Evolutionary conservation across 2,888 invertebrate species (phyloP).

Genomic region (Andrena marginata): DNA sequence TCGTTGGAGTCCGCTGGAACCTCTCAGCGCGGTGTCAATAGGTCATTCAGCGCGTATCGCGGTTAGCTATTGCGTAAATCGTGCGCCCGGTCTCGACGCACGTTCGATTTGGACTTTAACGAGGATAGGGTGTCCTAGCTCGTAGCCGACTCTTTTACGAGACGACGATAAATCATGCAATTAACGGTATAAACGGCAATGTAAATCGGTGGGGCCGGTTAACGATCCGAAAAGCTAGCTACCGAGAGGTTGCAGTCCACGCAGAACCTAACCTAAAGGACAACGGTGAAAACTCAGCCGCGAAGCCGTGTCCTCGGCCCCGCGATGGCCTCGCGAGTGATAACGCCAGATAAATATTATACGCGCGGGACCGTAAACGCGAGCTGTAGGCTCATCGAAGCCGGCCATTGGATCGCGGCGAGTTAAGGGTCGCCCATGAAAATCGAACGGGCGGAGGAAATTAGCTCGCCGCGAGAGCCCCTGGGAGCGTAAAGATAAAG

Average conservation of each 20-base stretch:
- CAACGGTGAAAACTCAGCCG: conserved; percentile 26
- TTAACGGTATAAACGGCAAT: conserved; percentile 60
- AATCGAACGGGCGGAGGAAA: conserved; percentile 84
- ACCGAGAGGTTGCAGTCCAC: background rate
- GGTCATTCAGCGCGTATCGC: conserved; percentile 52
- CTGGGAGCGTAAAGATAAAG: conserved; percentile 78
- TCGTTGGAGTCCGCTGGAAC: background rate
- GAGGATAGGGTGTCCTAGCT: conserved; percentile 25
- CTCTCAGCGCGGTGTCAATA: conserved; percentile 28
- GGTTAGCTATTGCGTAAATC: conserved; percentile 62
- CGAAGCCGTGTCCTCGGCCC: background rate
- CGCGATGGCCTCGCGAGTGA: conserved; percentile 75
- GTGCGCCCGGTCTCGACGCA: conserved; percentile 19
- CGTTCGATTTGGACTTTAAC: conserved; percentile 47
- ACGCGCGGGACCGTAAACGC: conserved; percentile 69
- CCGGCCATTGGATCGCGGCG: conserved; percentile 60
- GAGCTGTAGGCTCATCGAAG: conserved; percentile 63
- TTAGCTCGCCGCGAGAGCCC: conserved; percentile 79
- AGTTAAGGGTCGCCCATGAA: conserved; percentile 80
- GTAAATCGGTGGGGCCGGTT: conserved; percentile 21
- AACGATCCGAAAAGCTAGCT: conserved; percentile 37
- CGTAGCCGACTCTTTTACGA: conserved; percentile 36
- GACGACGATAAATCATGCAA: conserved; percentile 60
- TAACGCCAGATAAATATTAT: conserved; percentile 83
- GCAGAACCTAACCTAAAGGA: conserved; percentile 5